These are phyloP conservation scores for Scaptomyza hsui DNA, from an alignment of 1,140 invertebrate genomes.

Conservation along the genomic window DNA sequence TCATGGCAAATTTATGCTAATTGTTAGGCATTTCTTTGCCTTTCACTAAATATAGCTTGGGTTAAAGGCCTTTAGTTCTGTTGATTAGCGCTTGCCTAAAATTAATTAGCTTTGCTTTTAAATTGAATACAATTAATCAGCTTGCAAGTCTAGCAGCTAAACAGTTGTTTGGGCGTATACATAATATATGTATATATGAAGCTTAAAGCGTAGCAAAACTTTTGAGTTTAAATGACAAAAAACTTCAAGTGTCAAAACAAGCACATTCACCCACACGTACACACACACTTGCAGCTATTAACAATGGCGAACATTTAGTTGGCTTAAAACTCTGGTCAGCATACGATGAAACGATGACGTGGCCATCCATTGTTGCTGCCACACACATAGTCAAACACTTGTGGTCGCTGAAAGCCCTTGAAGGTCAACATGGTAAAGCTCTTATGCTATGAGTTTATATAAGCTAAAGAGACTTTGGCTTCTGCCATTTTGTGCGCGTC, in stretches of 20 bases:
- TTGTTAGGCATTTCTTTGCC: constrained; percentile 50
- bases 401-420: constrained; percentile 21
- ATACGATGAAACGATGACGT: constrained; percentile 53
- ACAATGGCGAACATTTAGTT: constrained; percentile 24
- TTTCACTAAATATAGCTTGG: constrained; percentile 61
- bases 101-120: constrained; percentile 48
- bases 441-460: constrained; percentile 23
- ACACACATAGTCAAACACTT: not conserved
- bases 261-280: not conserved
- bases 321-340: constrained; percentile 37
- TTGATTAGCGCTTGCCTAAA: constrained; percentile 58
- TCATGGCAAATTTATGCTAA: constrained; percentile 77
- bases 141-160: constrained; percentile 35
- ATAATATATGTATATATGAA: constrained; percentile 46
- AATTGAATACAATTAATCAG: constrained; percentile 65
- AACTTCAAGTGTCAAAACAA: constrained; percentile 20
- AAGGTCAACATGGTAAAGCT: constrained; percentile 52
- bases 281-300: constrained; percentile 13
- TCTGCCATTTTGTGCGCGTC: constrained; percentile 39
- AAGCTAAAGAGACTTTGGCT: constrained; percentile 17
- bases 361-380: constrained; percentile 8
- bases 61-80: constrained; percentile 7
- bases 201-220: constrained; percentile 44
- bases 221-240: constrained; percentile 38
- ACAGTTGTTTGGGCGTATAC: constrained; percentile 37